Evolutionary conservation across 2,113 vertebrate species (phyloP).

Genomic region (Axis porcinus): DNA sequence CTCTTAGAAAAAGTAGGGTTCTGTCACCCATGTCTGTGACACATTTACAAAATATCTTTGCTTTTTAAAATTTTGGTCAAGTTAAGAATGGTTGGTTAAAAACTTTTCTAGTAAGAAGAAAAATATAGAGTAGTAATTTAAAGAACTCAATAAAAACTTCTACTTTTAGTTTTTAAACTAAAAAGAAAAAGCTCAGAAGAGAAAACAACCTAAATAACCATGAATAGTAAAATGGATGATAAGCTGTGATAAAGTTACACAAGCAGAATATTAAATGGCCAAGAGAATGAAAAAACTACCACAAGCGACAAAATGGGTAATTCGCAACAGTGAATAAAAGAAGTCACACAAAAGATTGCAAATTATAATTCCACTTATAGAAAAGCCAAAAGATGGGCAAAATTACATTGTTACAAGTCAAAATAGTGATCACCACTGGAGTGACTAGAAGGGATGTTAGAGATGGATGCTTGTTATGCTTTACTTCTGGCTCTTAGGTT

Average conservation of each 20-base stretch:
- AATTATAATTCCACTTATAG: background rate
- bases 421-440: background rate
- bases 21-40: background rate
- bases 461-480: background rate
- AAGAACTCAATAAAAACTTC: background rate
- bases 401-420: background rate
- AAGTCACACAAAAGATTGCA: background rate
- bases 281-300: background rate
- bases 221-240: background rate
- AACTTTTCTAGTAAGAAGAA: background rate
- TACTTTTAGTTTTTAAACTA: background rate
- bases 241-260: background rate
- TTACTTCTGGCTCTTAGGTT: background rate
- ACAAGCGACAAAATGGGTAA: background rate
- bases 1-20: background rate
- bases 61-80: background rate
- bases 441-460: background rate
- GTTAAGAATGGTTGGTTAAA: background rate
- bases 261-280: background rate
- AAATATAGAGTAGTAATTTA: background rate
- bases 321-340: background rate
- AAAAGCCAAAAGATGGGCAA: background rate
- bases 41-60: background rate
- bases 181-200: background rate
- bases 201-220: background rate